Conservation (phyloP, 2,113 vertebrate genomes). For the Actenoides lindsayi region DNA sequence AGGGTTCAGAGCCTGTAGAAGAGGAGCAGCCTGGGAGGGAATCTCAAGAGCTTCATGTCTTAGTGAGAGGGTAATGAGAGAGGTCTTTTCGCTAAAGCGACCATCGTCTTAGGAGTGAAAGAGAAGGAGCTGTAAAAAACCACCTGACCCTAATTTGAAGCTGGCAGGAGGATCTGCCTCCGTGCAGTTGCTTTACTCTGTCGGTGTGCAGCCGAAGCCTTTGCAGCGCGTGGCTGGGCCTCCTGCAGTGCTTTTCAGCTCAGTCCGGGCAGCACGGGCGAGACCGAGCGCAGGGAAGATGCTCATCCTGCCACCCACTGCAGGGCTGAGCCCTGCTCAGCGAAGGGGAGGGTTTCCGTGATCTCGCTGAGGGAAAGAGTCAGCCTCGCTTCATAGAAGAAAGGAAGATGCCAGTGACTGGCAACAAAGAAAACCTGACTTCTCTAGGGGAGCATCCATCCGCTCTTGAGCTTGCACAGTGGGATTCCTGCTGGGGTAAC, state of each 20-base stretch:
- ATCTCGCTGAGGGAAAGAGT: neutral
- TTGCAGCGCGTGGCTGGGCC: neutral
- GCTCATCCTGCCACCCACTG: neutral
- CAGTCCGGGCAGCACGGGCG: neutral
- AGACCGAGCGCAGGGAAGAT: neutral
- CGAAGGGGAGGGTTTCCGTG: neutral
- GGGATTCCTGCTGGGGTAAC: neutral
- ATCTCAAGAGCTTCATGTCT: neutral
- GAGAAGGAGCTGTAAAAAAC: neutral
- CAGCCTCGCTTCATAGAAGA: neutral
- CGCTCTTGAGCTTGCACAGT: rapidly evolving
- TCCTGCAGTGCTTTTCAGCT: constrained; percentile 28
- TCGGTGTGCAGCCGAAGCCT: neutral
- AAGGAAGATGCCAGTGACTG: neutral
- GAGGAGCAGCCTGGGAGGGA: rapidly evolving
- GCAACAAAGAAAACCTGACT: neutral
- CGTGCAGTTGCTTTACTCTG: neutral
- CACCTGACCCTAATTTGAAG: neutral
- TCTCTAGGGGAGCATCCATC: neutral
- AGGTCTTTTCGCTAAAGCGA: neutral
- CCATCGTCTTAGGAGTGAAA: neutral
- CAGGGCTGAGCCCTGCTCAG: neutral
- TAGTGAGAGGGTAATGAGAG: neutral
- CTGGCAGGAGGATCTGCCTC: neutral
- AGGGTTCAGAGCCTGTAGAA: neutral